Evolutionary conservation across 2,888 invertebrate species (phyloP).

Genomic region (Ferrisia virgata): DNA sequence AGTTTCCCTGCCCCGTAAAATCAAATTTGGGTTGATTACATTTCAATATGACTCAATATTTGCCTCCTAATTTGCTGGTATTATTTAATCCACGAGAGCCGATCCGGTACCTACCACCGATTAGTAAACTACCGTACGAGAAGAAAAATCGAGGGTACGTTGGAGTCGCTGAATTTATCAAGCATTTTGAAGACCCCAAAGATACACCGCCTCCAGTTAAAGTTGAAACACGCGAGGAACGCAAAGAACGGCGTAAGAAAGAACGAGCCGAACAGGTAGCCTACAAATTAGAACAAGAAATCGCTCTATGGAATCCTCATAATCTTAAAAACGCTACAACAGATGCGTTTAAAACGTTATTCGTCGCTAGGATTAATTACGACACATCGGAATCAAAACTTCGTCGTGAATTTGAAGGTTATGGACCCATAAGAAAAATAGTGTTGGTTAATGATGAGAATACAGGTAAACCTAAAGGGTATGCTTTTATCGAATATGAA

Average conservation of each 20-base stretch:
- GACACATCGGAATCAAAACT: constrained; percentile 98
- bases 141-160: constrained; percentile 89
- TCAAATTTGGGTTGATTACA: neutral
- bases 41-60: constrained; percentile 87
- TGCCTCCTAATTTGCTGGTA: constrained; percentile 95
- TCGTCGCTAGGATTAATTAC: constrained; percentile 95
- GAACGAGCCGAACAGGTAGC: constrained; percentile 96
- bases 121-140: constrained; percentile 91
- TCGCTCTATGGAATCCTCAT: constrained; percentile 89
- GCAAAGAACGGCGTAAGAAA: constrained; percentile 79
- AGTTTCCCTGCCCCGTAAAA: neutral
- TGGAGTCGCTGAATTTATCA: constrained; percentile 80
- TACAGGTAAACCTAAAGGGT: constrained; percentile 92
- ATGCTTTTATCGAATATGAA: constrained; percentile 99
- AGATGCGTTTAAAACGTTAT: constrained; percentile 96
- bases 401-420: constrained; percentile 95
- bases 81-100: constrained; percentile 97
- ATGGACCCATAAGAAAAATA: constrained; percentile 97
- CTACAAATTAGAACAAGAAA: constrained; percentile 96
- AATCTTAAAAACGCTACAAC: constrained; percentile 72
- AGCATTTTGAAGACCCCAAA: constrained; percentile 91
- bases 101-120: constrained; percentile 90
- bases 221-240: constrained; percentile 92
- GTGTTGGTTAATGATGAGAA: constrained; percentile 81
- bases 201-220: constrained; percentile 94